Evolutionary conservation across 2,888 invertebrate species (phyloP), one percentile per base, ranked within the genome.

Genomic region (Habrosyne pyritoides): DNA sequence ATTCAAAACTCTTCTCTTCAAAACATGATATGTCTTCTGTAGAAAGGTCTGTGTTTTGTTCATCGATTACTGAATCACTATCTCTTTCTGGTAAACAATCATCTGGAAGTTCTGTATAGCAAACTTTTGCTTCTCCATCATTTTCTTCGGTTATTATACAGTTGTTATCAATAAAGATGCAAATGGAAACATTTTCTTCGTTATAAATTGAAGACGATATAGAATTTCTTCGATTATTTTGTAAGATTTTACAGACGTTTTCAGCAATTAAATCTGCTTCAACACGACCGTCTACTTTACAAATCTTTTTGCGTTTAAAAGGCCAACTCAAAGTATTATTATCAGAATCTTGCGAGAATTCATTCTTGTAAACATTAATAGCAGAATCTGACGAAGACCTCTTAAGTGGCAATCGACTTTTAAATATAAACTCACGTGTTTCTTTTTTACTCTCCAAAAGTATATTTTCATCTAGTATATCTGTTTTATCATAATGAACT

Each of bases 371-470:
- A 6, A 55, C 61, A 63, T 81, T 73, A 66, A 91, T 70, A 47
- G 83, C 90, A 55, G 91, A 87, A 68, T 92, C 91, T 26, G 91
- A 91, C 50, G 86, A 69, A 22, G 89, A 91, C 61, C 91, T 79
- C 77, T 91, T 91, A 22, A 88, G 77, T 36, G 69, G 58, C 55
- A 59, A 64, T 21, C 67, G 62, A 22, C 56, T 68, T 55, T 61
- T 71, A 28, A 52, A 36, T 18, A 53, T 56, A 21, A 52, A 18
- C 8, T 42, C 18, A 18, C 8, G 36, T 4, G 52, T 47, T 49
- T 63, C 47, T 33, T 18, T 53, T 53, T 42, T 53, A 26, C 50
- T 52, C 33, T 53, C 18, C 51, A 42, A 50, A 46, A n/a, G 47
- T 42, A 52, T 48, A 36, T 21, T 33, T 21, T 51, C 53, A 42